A percentile compares a stretch with the other conserved stretches of the same genome.
Conservation (phyloP, 2,797 vertebrate species). For the Phylloscopus collybita region DNA sequence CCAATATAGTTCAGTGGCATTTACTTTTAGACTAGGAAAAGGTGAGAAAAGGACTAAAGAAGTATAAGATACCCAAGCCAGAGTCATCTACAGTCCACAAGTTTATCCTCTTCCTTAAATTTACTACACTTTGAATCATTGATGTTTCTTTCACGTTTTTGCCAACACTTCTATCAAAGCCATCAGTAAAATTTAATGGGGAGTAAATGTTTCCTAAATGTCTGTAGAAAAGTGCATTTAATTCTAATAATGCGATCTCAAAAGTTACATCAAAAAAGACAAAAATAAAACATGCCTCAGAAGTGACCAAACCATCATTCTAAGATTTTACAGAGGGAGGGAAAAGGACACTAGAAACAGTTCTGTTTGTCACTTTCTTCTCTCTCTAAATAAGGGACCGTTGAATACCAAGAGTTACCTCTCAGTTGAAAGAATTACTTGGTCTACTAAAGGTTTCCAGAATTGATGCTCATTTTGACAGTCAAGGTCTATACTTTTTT, state of each 20-base stretch:
- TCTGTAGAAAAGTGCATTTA: not conserved
- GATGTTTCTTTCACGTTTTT: not conserved
- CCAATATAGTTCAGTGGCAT: not conserved
- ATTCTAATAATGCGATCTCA: slow-evolving; percentile 1
- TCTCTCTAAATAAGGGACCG: not conserved
- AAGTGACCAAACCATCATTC: not conserved
- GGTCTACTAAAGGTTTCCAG: not conserved
- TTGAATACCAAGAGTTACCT: not conserved
- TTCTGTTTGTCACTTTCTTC: not conserved
- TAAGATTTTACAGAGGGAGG: not conserved
- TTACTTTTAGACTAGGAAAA: not conserved
- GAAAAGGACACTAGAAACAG: not conserved
- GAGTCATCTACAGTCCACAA: not conserved
- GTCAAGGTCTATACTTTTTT: not conserved
- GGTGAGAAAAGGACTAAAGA: not conserved
- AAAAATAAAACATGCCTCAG: not conserved
- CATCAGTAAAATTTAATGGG: not conserved
- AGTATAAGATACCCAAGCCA: not conserved
- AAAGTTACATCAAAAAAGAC: not conserved
- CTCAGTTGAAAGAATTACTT: not conserved
- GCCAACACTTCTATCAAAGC: not conserved
- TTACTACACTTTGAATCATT: not conserved
- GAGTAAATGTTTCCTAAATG: not conserved
- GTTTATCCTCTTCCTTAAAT: not conserved
- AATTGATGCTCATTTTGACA: not conserved